Base-by-base conservation (phyloP, 2,888 invertebrate genomes). In the Carabus problematicus region DNA sequence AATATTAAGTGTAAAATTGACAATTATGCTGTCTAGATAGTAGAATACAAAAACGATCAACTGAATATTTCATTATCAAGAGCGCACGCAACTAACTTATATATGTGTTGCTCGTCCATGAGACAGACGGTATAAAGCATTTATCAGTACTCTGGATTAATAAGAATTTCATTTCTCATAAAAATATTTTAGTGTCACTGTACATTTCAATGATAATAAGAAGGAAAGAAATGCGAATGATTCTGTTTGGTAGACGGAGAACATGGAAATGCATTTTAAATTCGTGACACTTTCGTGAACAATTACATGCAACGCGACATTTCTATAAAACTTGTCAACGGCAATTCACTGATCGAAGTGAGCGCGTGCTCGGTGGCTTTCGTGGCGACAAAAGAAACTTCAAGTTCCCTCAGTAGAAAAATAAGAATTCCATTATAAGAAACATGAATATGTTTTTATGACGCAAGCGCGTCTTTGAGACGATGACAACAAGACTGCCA, bases 371-470 rank as follows among this genome's bases (percentile, higher is more conserved):
- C 14, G 45, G n/a, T 45, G 45, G 18, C 40, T 12, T 56, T 39
- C 56, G 56, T 54, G 8, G 6, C n/a, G 0, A 56, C 19, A 40
- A 40, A 39, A 56, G 56, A 39, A 56, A 58, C 58, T 14, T 11
- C 58, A 29, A 29, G 29, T 29, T 29, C 29, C 29, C 29, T 59
- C n/a, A n/a, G 64, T 40, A 64, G 64, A 64, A 64, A 64, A 64
- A 64, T 64, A 55, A 41, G 64, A 64, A 64, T 64, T 39, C 64
- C 64, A 64, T 64, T 64, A 64, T 64, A 56, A 55, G 56, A 60
- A 55, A 67, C 67, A 67, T 67, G 67, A 67, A 60, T 67, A 67
- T 67, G 67, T 67, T 67, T 67, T 67, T 67, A 67, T 67, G 14
- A 40, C 11, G 49, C 52, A 16, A 14, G 52, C 18, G 9, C 19